These are phyloP conservation scores for Cyanocitta stelleri DNA, from an alignment of 2,113 vertebrate species.

Conservation along the genomic window DNA sequence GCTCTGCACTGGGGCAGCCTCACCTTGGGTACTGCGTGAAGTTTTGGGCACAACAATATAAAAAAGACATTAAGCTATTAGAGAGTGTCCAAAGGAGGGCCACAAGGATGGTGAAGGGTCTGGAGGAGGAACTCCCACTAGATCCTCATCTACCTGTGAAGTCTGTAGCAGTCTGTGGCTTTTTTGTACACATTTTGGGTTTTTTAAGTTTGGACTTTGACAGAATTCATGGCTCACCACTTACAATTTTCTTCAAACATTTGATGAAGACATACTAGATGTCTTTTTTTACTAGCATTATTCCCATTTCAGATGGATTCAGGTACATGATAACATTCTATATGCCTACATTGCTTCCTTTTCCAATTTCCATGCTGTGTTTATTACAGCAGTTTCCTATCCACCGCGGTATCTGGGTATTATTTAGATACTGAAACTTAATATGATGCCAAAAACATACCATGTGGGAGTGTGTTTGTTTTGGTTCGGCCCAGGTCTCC, in stretches of 20 bases:
- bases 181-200: not conserved
- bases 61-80: not conserved
- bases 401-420: not conserved
- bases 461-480: too few species aligned
- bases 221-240: not conserved
- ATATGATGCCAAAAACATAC: not conserved
- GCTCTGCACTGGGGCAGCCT: rapidly evolving
- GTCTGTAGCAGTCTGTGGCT: not conserved
- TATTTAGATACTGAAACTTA: not conserved
- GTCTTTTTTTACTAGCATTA: not conserved
- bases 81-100: not conserved
- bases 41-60: not conserved
- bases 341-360: not conserved
- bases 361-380: not conserved
- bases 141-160: not conserved
- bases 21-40: rapidly evolving
- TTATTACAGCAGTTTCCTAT: not conserved
- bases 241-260: not conserved
- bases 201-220: not conserved
- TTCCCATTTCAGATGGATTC: not conserved
- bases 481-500: too few species aligned
- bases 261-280: not conserved
- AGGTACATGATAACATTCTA: not conserved
- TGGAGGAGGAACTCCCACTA: not conserved
- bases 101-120: not conserved